phyloP scores from a whole-genome alignment of 2,888 invertebrate genomes.

The Terebella lapidaria region DNA sequence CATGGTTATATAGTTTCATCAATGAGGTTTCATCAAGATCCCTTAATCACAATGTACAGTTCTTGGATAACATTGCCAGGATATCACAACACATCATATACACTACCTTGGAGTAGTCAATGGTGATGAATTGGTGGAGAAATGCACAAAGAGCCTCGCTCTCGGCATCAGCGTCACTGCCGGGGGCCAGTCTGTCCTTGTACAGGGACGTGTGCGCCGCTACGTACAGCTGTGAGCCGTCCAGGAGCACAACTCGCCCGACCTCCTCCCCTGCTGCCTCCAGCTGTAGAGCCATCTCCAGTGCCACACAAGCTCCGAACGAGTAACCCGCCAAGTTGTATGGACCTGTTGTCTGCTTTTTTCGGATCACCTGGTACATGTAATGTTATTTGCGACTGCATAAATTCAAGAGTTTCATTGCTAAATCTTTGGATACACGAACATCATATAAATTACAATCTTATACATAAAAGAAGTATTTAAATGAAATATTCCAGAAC shows the following conservation, averaged over 20 bases:
- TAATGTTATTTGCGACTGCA: too few species aligned
- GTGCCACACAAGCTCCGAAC: slow-evolving; percentile 88
- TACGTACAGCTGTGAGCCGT: slow-evolving; percentile 65
- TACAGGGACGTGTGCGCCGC: slow-evolving; percentile 51
- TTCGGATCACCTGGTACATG: slow-evolving; percentile 69
- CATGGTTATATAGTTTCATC: background rate
- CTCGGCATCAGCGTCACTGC: slow-evolving; percentile 31
- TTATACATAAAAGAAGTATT: too few species aligned
- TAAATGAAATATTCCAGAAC: too few species aligned
- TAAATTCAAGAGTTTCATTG: too few species aligned
- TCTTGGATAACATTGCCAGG: too few species aligned
- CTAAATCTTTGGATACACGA: too few species aligned
- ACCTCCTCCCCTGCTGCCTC: slow-evolving; percentile 30
- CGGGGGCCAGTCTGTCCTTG: slow-evolving; percentile 29
- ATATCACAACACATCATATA: too few species aligned
- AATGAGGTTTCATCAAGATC: too few species aligned
- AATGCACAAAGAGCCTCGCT: slow-evolving; percentile 40
- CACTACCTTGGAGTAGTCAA: slow-evolving; percentile 31
- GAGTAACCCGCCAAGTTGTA: slow-evolving; percentile 91
- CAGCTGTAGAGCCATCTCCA: slow-evolving; percentile 86
- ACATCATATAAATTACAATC: too few species aligned
- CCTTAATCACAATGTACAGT: too few species aligned
- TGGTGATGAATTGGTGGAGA: slow-evolving; percentile 34
- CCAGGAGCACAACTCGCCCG: slow-evolving; percentile 69
- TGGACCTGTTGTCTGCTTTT: slow-evolving; percentile 74